Base-by-base conservation (phyloP, 1,140 invertebrate species). In the Contarinia nasturtii region DNA sequence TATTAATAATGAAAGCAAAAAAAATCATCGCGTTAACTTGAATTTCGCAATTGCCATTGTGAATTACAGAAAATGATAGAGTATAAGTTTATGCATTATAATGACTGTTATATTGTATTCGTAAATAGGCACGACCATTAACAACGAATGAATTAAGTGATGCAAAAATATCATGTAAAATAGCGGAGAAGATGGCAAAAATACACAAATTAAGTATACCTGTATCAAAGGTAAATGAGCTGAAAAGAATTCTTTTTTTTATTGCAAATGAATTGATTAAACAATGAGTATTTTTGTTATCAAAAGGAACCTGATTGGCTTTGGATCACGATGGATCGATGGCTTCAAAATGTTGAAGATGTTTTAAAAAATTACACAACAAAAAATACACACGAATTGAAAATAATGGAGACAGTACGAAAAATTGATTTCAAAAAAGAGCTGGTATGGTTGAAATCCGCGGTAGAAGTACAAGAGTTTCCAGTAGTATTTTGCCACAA, bases 401-500 rank as follows among this genome's bases (percentile, higher is more conserved):
- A 41, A 53, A 38, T 58, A 47, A 47, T 59, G 50, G 48, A 61
- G 49, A 8, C 52, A 17, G 54, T 63, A 50, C 50, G 49, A 1
- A 51, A 57, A n/a, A 53, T 76, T 15, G 71, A 81, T 57, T 69
- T 79, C 47, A 68, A 71, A 7, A 64, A 71, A 33, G 82, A 86
- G 63, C 61, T 75, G 2, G 57, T 68, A 8, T 82, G 77, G 75
- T 53, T 86, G 3, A 73, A 71, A 64, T 72, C 69, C 36, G 67
- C 71, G 44, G 58, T 75, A 11, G 65, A 71, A 0, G 53, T 54
- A 0, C 70, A 78, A 0, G 70, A 75, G n/a, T 83, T 86, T 49
- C 86, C 88, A 1, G 87, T 96, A 1, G 80, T 92, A 0, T 98
- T 98, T 64, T 94, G 89, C 59, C 94, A 98, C 65, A 98, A 98